These are phyloP conservation scores for Drosophila mayri DNA, from an alignment of 1,140 invertebrate species.

Conservation along the genomic window DNA sequence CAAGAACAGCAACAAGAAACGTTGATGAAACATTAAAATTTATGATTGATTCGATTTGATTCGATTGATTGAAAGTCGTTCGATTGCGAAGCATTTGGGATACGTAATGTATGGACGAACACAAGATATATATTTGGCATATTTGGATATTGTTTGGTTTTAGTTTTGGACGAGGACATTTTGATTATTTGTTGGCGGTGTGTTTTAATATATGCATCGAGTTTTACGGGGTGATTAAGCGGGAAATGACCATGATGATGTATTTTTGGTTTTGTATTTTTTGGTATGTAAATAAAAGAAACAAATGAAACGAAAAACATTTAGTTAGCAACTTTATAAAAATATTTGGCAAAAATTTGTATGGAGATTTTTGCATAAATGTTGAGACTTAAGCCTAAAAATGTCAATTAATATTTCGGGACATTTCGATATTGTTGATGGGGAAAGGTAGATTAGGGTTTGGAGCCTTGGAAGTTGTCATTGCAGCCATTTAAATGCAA, in stretches of 20 bases:
- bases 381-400: constrained; percentile 48
- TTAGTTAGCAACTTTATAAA: constrained; percentile 84
- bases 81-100: constrained; percentile 72
- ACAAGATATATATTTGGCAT: constrained; percentile 65
- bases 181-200: constrained; percentile 64
- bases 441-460: not conserved
- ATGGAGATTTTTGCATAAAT: constrained; percentile 49
- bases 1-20: constrained; percentile 80
- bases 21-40: constrained; percentile 66
- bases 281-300: constrained; percentile 83
- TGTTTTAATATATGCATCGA: constrained; percentile 53
- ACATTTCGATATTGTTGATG: constrained; percentile 6
- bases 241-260: constrained; percentile 84
- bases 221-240: constrained; percentile 81
- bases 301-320: constrained; percentile 85
- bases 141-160: constrained; percentile 46
- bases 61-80: constrained; percentile 50
- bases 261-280: constrained; percentile 57
- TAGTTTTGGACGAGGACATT: constrained; percentile 77
- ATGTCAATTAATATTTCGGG: constrained; percentile 38
- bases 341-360: constrained; percentile 52
- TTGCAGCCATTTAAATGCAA: constrained; percentile 14
- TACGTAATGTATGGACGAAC: constrained; percentile 71
- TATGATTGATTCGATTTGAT: constrained; percentile 56
- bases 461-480: constrained; percentile 8